Evolutionary conservation across 2,797 vertebrate genomes (phyloP), one percentile per base, ranked within the genome.

Genomic region (Percopsis omiscomaycus): DNA sequence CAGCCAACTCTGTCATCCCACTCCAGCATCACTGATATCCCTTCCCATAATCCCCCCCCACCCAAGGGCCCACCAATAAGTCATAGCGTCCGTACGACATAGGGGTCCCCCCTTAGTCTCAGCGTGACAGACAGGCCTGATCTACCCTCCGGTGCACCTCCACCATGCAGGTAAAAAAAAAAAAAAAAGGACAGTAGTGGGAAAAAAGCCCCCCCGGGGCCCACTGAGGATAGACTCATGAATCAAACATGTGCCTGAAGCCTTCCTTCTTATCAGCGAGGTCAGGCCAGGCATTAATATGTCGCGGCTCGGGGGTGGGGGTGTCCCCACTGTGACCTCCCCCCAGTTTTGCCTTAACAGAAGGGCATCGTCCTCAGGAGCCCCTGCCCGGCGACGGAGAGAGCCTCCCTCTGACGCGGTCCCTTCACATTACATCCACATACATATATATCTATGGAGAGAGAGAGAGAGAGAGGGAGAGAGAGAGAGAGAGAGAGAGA

Each of bases 221-320:
- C 86, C 79, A 85, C 80, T 85, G 84, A 86, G 89, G 86, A 90
- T 82, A 87, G 88, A 85, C 88, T 90, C 89, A 92, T 92, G 91
- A 92, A 91, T 92, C 91, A 92, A 91, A 91, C 89, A 91, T 92
- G 88, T 53, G 80, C 91, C 88, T 64, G 68, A 85, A 90, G 90
- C 89, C 8, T 84, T 86, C 73, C 86, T 83, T 86, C 88, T 89
- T 91, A 91, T 89, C 89, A 75, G 83, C 65, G 84, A 86, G 89
- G 90, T 92, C 91, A 91, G 87, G 68, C 73, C 73, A 83, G 86
- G 89, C 89, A 91, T 91, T 91, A 91, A 91, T 89, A 90, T 87
- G 75, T 86, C 71, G 71, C 74, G 82, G 89, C 90, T 89, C 86
- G 14, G 74, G 90, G 89, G 88, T 89, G 78, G 32, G 6, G 32